phyloP scores from a whole-genome alignment of 2,888 invertebrate genomes.

The Bedellia somnulentella region DNA sequence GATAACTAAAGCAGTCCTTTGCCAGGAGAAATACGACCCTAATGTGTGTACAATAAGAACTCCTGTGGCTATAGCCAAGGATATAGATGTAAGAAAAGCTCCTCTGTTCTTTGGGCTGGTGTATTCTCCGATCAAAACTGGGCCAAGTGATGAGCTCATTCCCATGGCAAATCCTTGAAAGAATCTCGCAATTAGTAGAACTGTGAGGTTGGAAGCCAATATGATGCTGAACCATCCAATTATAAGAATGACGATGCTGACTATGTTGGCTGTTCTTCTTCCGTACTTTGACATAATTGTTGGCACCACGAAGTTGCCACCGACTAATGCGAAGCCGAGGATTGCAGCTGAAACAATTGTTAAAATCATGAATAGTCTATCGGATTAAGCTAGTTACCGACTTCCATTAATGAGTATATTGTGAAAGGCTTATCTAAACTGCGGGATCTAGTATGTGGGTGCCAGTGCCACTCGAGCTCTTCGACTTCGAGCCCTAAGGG shows the following conservation, averaged over 20 bases:
- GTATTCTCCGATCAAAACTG: conserved; percentile 54
- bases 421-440: too few species aligned
- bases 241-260: conserved; percentile 37
- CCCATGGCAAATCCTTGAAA: conserved; percentile 51
- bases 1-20: conserved; percentile 45
- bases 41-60: conserved; percentile 59
- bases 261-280: conserved; percentile 40
- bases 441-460: too few species aligned
- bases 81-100: conserved; percentile 54
- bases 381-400: too few species aligned
- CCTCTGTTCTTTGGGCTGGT: conserved; percentile 60
- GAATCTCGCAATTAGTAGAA: conserved; percentile 23
- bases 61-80: conserved; percentile 57
- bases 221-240: conserved; percentile 54
- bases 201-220: conserved; percentile 23
- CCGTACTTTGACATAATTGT: conserved; percentile 52
- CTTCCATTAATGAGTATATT: too few species aligned
- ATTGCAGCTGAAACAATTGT: conserved; percentile 30
- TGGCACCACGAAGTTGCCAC: conserved; percentile 27
- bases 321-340: conserved; percentile 26
- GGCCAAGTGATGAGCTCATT: conserved; percentile 41
- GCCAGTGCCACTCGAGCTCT: too few species aligned
- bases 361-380: too few species aligned
- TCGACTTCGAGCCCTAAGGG: too few species aligned
- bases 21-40: conserved; percentile 62